A percentile compares a stretch with the other conserved stretches of the same genome.
Conservation (phyloP, 2,113 vertebrate genomes). For the Oryzias woworae region DNA sequence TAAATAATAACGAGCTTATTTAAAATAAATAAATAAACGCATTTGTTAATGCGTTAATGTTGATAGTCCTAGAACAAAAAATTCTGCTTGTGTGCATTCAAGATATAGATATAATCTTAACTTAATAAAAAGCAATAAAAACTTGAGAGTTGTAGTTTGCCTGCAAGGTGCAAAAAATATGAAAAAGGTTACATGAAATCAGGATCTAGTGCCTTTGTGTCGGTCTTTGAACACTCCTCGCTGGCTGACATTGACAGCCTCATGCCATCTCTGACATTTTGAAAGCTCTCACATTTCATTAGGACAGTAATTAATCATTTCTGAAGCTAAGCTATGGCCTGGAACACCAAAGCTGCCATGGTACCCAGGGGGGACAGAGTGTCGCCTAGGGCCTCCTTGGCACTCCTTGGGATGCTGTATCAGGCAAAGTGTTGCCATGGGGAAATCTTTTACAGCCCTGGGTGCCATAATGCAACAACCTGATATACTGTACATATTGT, state of each 20-base stretch:
- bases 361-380: constrained; percentile 14
- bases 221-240: constrained; percentile 51
- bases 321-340: constrained; percentile 61
- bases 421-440: constrained; percentile 52
- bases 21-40: too few relatives aligned
- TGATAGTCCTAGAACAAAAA: too few relatives aligned
- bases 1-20: too few relatives aligned
- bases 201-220: constrained; percentile 25
- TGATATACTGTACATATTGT: constrained; percentile 26
- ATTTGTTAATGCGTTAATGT: too few relatives aligned
- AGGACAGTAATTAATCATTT: constrained; percentile 76
- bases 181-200: constrained; percentile 20
- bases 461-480: constrained; percentile 13
- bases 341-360: constrained; percentile 49
- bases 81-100: too few relatives aligned
- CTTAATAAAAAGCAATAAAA: too few relatives aligned
- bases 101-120: too few relatives aligned
- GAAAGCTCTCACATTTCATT: constrained; percentile 74
- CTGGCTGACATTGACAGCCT: constrained; percentile 56
- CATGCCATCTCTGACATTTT: constrained; percentile 75
- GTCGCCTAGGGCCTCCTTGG: constrained; percentile 52
- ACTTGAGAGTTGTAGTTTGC: not conserved
- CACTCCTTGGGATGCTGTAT: constrained; percentile 21
- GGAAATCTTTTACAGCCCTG: constrained; percentile 35
- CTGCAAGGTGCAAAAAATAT: constrained; percentile 6